Evolutionary conservation across 2,888 invertebrate genomes (phyloP), one percentile per base, ranked within the genome.

Genomic region (Pheosia tremula): DNA sequence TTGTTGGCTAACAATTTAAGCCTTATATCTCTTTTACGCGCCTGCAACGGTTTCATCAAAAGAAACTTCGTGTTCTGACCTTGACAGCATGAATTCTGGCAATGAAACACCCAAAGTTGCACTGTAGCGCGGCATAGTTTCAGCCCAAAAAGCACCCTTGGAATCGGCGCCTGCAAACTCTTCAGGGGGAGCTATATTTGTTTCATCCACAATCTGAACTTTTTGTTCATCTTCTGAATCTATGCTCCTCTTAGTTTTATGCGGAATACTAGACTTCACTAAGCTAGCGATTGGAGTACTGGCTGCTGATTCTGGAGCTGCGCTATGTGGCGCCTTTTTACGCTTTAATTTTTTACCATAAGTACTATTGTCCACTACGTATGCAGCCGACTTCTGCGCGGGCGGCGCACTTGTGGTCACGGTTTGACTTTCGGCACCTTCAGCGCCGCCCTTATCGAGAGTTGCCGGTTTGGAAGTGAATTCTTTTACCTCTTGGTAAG

Each of bases 71-170:
- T 95, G 95, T 68, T 96, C 96, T 52, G 96, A 95, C 83, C 94
- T 95, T 63, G 95, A 93, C 61, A 96, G 81, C 96, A 96, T 96
- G 77, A 95, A 96, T 74, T 94, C 95, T 1, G 96, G 96, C 67
- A 96, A 84, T 47, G 95, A 94, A 13, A 96, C 94, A 36, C 95
- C 96, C 59, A 96, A 91, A 36, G 93, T 82, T 67, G 95, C 95
- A 75, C 96, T 96, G 79, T 95, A 96, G 49, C 94, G 91, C 1
- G 96, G 95, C 78, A 94, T 90, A 0, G 96, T 96, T 80, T 96
- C 96, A n/a, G 95, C 94, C 82, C 95, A 95, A 84, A 94, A 95
- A 45, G 95, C 95, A 13, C 95, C 95, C 64, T 94, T 95, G 43
- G 95, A 95, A 67, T 91, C 91, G 55, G 88, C 93, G 4, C 94